Percentiles rank a stretch among this genome's conserved stretches.
phyloP scores from a whole-genome alignment of 2,888 invertebrate genomes.

The Ormyrus nitidulus region DNA sequence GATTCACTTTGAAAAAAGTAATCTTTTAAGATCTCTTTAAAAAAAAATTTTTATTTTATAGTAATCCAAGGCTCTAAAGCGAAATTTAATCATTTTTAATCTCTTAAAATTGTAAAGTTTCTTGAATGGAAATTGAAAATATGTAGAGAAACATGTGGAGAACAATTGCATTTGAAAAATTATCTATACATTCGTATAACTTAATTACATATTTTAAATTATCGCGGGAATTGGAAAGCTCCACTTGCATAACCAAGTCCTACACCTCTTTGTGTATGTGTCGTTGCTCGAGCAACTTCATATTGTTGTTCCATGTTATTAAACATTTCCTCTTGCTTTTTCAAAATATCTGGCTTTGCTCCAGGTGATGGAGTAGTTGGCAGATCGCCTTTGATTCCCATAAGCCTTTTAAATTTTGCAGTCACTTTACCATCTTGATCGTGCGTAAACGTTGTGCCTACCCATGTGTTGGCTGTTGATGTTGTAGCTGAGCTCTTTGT shows the following conservation, averaged over 20 bases:
- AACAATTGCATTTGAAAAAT: conserved; percentile 38
- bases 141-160: conserved; percentile 10
- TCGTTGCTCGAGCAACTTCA: conserved; percentile 95
- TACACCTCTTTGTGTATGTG: conserved; percentile 95
- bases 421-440: conserved; percentile 95
- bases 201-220: conserved; percentile 60
- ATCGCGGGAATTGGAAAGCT: conserved; percentile 77
- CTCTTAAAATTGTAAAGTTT: neutral
- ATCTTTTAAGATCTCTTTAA: neutral
- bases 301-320: conserved; percentile 96
- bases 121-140: conserved; percentile 24
- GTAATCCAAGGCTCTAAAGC: conserved; percentile 35
- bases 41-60: conserved; percentile 16
- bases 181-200: conserved; percentile 41
- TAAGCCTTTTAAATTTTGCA: conserved; percentile 95
- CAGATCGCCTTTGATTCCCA: conserved; percentile 89
- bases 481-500: conserved; percentile 61
- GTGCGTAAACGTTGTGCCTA: conserved; percentile 90
- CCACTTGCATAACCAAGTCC: conserved; percentile 86
- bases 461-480: conserved; percentile 81
- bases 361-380: conserved; percentile 72
- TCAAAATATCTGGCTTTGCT: conserved; percentile 78
- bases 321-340: conserved; percentile 91
- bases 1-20: neutral
- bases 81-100: conserved; percentile 23